These are phyloP conservation scores for Aricia agestis DNA, from an alignment of 1,140 invertebrate genomes.

Conservation along the genomic window DNA sequence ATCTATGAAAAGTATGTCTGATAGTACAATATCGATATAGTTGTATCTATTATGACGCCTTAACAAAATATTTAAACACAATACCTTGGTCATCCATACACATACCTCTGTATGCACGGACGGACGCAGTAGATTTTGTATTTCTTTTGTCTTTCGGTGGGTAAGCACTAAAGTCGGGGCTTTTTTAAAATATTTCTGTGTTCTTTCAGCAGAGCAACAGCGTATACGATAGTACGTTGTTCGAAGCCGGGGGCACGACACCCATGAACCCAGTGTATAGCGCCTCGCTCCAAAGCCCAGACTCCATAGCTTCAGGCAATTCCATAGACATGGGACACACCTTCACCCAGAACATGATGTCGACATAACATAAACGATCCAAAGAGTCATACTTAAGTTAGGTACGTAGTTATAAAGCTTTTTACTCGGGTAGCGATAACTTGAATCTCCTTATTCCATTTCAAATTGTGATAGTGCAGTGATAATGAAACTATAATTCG, in stretches of 20 bases:
- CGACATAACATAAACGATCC: conserved; percentile 62
- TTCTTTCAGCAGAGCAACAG: conserved; percentile 81
- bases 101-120: too few relatives aligned
- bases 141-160: too few relatives aligned
- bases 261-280: conserved; percentile 84
- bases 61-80: too few relatives aligned
- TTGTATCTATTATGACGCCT: too few relatives aligned
- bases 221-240: conserved; percentile 87
- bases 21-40: too few relatives aligned
- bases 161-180: too few relatives aligned
- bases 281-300: conserved; percentile 84
- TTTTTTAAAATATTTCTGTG: background rate
- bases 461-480: conserved; percentile 10
- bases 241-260: conserved; percentile 80
- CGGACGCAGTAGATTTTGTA: too few relatives aligned
- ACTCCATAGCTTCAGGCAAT: conserved; percentile 80
- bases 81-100: too few relatives aligned
- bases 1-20: too few relatives aligned
- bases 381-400: conserved; percentile 46
- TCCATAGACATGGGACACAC: conserved; percentile 56
- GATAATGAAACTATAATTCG: background rate
- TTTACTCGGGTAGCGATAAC: conserved; percentile 25
- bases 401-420: conserved; percentile 31
- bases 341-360: conserved; percentile 49
- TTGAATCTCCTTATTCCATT: conserved; percentile 3